Evolutionary conservation across 2,888 invertebrate genomes (phyloP).

Genomic region (Cordylochernes scorpioides): DNA sequence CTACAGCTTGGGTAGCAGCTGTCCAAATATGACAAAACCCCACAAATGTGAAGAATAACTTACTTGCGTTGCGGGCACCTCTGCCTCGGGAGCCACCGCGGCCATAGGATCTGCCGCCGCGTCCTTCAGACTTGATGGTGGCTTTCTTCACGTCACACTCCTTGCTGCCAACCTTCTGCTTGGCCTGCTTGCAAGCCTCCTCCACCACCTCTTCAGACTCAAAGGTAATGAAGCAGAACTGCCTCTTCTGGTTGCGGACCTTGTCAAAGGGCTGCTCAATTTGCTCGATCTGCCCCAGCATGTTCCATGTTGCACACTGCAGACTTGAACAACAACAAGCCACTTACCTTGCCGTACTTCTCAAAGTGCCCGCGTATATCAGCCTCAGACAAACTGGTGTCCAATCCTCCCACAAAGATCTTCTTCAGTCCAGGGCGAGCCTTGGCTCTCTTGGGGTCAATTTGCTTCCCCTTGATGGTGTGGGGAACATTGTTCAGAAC

Average conservation of each 20-base stretch:
- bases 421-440: slow-evolving; percentile 56
- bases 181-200: slow-evolving; percentile 63
- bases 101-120: slow-evolving; percentile 8
- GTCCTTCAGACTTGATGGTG: slow-evolving; percentile 31
- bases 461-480: slow-evolving; percentile 75
- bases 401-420: slow-evolving; percentile 83
- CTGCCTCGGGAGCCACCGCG: slow-evolving; percentile 26
- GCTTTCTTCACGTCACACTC: slow-evolving; percentile 89
- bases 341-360: slow-evolving; percentile 63
- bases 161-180: slow-evolving; percentile 72
- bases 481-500: slow-evolving; percentile 37
- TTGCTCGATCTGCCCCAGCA: slow-evolving; percentile 9
- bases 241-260: slow-evolving; percentile 81
- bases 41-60: slow-evolving; percentile 1
- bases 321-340: background rate
- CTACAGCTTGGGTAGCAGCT: too few species aligned
- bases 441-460: slow-evolving; percentile 84
- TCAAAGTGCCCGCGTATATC: slow-evolving; percentile 75
- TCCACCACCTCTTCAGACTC: slow-evolving; percentile 82
- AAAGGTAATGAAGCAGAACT: slow-evolving; percentile 91
- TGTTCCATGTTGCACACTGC: background rate
- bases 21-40: slow-evolving; percentile 5
- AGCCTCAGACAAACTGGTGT: slow-evolving; percentile 68
- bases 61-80: slow-evolving; percentile 15
- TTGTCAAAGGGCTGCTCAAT: slow-evolving; percentile 90